Conservation (phyloP, 2,797 vertebrate genomes). For the Oreortyx pictus region DNA sequence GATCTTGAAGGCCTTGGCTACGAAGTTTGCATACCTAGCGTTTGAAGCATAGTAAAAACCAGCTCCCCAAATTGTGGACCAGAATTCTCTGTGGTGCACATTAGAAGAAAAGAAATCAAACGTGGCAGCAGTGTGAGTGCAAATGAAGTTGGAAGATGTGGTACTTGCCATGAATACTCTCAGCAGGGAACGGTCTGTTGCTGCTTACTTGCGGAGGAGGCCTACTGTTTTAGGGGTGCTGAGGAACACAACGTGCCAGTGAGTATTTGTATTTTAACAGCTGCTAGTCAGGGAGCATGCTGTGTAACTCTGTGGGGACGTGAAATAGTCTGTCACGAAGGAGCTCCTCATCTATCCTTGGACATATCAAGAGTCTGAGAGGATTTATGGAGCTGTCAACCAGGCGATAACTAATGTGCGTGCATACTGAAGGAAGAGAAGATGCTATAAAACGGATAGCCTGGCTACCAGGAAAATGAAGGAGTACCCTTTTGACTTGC, state of each 20-base stretch:
- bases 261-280: not conserved
- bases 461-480: not conserved
- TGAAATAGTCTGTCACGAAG: not conserved
- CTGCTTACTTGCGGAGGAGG: not conserved
- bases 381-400: slow-evolving; percentile 55
- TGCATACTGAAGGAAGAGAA: not conserved
- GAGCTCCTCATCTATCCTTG: slow-evolving; percentile 43
- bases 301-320: not conserved
- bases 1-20: not conserved
- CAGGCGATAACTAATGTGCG: slow-evolving; percentile 2
- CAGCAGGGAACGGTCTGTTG: not conserved
- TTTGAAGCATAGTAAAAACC: not conserved
- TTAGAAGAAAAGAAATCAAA: not conserved
- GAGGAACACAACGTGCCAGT: not conserved
- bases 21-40: not conserved
- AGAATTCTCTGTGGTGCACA: not conserved
- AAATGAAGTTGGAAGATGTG: not conserved
- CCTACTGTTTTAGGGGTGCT: not conserved
- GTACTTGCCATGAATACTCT: not conserved
- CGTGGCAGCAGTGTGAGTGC: not conserved
- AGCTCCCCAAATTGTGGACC: not conserved
- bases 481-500: not conserved
- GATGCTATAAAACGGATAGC: not conserved
- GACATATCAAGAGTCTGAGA: not conserved
- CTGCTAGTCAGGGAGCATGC: not conserved